Evolutionary conservation across 2,113 vertebrate genomes (phyloP), one percentile per base, ranked within the genome.

Genomic region (Candoia aspera): DNA sequence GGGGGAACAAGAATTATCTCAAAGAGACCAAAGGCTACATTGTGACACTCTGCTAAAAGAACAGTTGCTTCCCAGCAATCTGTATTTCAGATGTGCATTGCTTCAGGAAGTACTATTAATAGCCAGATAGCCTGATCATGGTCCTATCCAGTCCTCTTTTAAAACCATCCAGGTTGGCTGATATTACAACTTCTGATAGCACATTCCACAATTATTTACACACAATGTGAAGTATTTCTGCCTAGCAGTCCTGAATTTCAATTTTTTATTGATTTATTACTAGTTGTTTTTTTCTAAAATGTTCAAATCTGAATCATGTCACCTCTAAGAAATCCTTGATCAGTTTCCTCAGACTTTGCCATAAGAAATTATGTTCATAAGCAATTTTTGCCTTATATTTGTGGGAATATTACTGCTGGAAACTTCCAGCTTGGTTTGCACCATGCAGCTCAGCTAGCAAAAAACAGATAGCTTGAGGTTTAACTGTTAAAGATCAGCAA

Each of bases 21-120:
- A 90, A 94, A 95, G 83, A 95, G 79, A 95, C 12, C 87, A 88
- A 0, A 37, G 26, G 87, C 60, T n/a, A 87, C 90, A 62, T 90
- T 29, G 42, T 93, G 37, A 60, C 94, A 88, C 26, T 8, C 0
- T 42, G 9, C 17, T 46, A 11, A n/a, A 92, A 91, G 58, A 21
- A 87, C 53, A 29, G n/a, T 2, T 94, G 60, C 83, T 13, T 17
- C 85, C 6, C 53, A 86, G 57, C 13, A n/a, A 21, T 42, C 73
- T 79, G 49, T 79, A 42, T 79, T 33, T 37, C 15, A 79, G n/a
- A 79, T 15, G 1, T 79, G 73, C 17, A 79, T 21, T 42, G 2
- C 17, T 79, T 79, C 15, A 42, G 73, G 73, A 79, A 79, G 37
- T 73, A 73, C 6, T 19, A 73, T 73, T 79, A 33, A 33, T 37